A percentile compares a stretch with the other conserved stretches of the same genome.
These are phyloP conservation scores for Drosophila eugracilis DNA, from an alignment of 1,140 invertebrate species.

Conservation along the genomic window DNA sequence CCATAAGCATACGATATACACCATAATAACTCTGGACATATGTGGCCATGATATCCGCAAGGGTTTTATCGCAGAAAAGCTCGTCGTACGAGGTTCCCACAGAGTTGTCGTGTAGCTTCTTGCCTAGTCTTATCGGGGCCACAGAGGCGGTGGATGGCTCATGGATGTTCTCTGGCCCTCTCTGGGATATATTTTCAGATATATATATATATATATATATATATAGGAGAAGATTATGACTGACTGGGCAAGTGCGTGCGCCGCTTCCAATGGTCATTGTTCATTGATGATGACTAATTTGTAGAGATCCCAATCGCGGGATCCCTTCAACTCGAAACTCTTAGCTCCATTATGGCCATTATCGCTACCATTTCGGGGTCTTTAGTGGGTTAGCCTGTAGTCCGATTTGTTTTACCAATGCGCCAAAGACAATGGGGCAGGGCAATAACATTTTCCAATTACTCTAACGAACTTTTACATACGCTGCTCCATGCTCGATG, in stretches of 20 bases:
- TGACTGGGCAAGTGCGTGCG: slow-evolving; percentile 24
- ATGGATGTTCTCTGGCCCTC: slow-evolving; percentile 2
- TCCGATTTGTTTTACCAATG: slow-evolving; percentile 65
- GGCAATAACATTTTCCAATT: slow-evolving; percentile 54
- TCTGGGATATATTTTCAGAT: slow-evolving; percentile 22
- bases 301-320: slow-evolving; percentile 6
- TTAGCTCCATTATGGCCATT: slow-evolving; percentile 41
- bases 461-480: slow-evolving; percentile 58
- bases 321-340: neutral
- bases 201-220: neutral
- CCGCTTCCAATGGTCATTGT: slow-evolving; percentile 18
- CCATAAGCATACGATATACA: neutral
- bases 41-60: slow-evolving; percentile 1
- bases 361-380: slow-evolving; percentile 61
- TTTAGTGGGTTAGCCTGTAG: slow-evolving; percentile 46
- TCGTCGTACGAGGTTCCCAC: slow-evolving; percentile 21
- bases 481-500: slow-evolving; percentile 57
- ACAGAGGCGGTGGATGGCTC: slow-evolving; percentile 12
- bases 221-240: neutral
- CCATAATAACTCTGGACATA: too few relatives aligned
- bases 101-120: slow-evolving; percentile 2
- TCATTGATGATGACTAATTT: slow-evolving; percentile 53
- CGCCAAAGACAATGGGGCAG: slow-evolving; percentile 39
- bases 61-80: slow-evolving; percentile 10
- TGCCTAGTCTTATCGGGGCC: slow-evolving; percentile 4